Conservation (phyloP, 2,888 invertebrate species). For the Fissipunctia ypsillon region DNA sequence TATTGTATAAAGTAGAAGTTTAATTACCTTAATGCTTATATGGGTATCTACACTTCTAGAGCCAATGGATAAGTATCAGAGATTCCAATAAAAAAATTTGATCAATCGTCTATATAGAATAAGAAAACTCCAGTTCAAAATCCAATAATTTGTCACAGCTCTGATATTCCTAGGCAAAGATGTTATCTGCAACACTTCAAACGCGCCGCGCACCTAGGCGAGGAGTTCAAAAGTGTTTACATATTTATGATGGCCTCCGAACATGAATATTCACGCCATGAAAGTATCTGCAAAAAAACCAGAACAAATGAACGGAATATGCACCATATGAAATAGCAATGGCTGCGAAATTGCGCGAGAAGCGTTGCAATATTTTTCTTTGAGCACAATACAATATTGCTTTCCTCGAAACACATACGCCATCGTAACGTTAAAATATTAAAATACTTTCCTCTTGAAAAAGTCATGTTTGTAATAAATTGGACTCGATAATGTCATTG, state of each 20-base stretch:
- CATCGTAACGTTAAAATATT: slow-evolving; percentile 67
- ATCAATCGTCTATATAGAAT: too few species aligned
- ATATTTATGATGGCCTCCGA: slow-evolving; percentile 57
- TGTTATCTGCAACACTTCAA: slow-evolving; percentile 40
- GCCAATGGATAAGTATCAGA: neutral
- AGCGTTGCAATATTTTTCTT: slow-evolving; percentile 80
- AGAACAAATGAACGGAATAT: slow-evolving; percentile 72
- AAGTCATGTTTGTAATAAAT: slow-evolving; percentile 13
- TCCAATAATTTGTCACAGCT: slow-evolving; percentile 7
- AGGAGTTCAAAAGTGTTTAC: slow-evolving; percentile 53
- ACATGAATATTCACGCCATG: slow-evolving; percentile 60
- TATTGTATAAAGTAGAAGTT: neutral
- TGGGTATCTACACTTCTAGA: neutral
- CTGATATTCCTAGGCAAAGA: slow-evolving; percentile 32
- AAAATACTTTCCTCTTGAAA: slow-evolving; percentile 38
- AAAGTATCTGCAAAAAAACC: slow-evolving; percentile 64
- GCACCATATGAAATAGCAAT: slow-evolving; percentile 75
- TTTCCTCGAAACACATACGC: slow-evolving; percentile 66
- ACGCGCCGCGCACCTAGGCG: slow-evolving; percentile 37
- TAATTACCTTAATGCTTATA: neutral
- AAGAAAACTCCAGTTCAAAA: neutral
- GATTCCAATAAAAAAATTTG: neutral
- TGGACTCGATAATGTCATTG: neutral
- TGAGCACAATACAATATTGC: slow-evolving; percentile 78
- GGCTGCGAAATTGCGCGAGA: slow-evolving; percentile 73